Base-by-base conservation (phyloP, 64 coral and sea anemone species). In the Dendronephthya gigantea region DNA sequence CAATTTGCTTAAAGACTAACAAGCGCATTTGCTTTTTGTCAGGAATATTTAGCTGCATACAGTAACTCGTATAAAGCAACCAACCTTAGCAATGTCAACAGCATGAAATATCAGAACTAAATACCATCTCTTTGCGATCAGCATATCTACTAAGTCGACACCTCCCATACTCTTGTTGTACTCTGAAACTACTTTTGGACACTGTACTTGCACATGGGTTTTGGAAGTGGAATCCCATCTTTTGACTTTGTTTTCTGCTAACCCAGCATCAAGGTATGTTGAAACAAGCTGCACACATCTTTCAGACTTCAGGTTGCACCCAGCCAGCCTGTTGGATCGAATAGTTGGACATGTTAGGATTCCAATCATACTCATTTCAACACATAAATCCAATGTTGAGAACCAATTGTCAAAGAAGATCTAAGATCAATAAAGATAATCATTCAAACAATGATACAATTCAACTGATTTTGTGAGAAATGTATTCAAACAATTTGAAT, bases 331-430 rank as follows among this genome's bases (percentile, higher is more conserved):
- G 9, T 70, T 70, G 9, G 9, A 7, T 9, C 66, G 66, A 70
- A 70, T 70, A 70, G 66, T 70, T 7, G 9, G 9, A 8, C 9
- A 9, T 12, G 66, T n/a, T 9, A 9, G 9, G 23, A 70, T 70
- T 6, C 29, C 66, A 70, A 70, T 70, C 27, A 8, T 7, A 7
- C 27, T 70, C 30, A 70, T 7, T 9, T 70, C 9, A n/a, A 8
- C 6, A 70, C 9, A 70, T n/a, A 70, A 70, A 70, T 70, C 27
- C n/a, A 70, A n/a, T 70, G 66, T 70, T 11, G 66, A 70, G 27
- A 70, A 70, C 66, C 66, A 70, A n/a, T 70, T 70, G 66, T 70
- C 66, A 32, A 70, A 70, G 66, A 25, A 70, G n/a, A 70, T n/a
- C n/a, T n/a, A n/a, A n/a, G n/a, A n/a, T n/a, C n/a, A n/a, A n/a